A percentile compares a stretch with the other conserved stretches of the same genome.
phyloP scores from a whole-genome alignment of 2,797 vertebrate genomes.

The Tragelaphus oryx region DNA sequence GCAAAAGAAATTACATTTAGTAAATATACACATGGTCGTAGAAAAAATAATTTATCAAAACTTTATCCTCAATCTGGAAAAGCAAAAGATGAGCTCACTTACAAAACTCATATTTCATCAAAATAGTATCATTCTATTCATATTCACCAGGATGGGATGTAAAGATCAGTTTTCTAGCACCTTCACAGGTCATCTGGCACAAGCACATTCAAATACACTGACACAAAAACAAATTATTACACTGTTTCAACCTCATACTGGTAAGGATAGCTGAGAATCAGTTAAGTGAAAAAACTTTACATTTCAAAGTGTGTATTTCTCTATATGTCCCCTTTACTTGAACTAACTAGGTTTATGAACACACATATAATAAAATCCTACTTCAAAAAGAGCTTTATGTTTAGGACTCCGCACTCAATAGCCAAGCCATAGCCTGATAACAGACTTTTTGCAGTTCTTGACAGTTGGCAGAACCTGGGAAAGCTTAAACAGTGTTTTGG shows the following conservation, averaged over 20 bases:
- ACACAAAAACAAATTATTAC: background rate
- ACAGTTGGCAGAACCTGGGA: background rate
- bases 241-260: background rate
- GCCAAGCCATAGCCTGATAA: background rate
- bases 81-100: background rate
- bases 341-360: background rate
- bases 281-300: background rate
- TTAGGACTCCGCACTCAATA: background rate
- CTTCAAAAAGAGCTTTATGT: background rate
- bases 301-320: background rate
- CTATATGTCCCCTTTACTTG: background rate
- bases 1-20: background rate
- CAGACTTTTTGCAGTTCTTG: background rate
- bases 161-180: background rate
- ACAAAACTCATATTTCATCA: background rate
- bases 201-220: background rate
- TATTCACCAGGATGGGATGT: background rate
- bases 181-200: background rate
- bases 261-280: background rate
- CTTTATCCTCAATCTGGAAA: background rate
- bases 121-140: background rate
- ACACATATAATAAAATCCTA: background rate
- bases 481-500: background rate
- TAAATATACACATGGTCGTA: background rate
- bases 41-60: background rate